phyloP scores from a whole-genome alignment of 2,113 vertebrate genomes.

The Pluvialis apricaria region DNA sequence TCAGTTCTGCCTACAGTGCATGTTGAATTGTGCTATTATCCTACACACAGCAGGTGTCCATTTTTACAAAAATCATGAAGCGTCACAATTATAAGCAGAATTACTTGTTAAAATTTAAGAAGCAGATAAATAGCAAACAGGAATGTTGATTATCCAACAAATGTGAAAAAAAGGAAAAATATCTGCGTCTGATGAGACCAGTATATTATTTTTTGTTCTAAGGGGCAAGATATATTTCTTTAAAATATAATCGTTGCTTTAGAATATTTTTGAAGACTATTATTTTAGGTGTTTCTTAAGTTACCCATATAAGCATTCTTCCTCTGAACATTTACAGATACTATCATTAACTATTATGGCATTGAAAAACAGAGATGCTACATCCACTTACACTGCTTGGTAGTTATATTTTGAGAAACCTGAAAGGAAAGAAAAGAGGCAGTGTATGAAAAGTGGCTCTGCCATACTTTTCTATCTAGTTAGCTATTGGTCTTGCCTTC shows the following conservation, averaged over 20 bases:
- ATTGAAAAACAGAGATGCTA: neutral
- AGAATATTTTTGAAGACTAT: neutral
- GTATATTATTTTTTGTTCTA: neutral
- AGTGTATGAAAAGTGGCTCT: neutral
- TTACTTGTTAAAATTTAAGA: conserved; percentile 67
- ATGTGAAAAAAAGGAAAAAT: neutral
- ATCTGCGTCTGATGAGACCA: neutral
- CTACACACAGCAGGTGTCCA: conserved; percentile 58
- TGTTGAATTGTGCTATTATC: conserved; percentile 68
- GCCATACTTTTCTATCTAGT: neutral
- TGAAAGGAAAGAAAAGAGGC: neutral
- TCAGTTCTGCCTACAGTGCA: conserved; percentile 56
- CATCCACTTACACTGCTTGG: neutral
- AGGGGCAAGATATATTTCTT: neutral
- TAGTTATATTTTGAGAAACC: neutral
- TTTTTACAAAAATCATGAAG: conserved; percentile 63
- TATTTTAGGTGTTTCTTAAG: neutral
- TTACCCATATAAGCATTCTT: neutral
- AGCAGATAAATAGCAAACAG: conserved; percentile 71
- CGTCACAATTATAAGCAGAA: conserved; percentile 69
- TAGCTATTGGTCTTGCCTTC: neutral
- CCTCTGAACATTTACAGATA: neutral
- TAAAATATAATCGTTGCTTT: neutral
- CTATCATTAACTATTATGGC: neutral
- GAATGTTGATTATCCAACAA: conserved; percentile 69